Conservation (phyloP, 2,113 vertebrate genomes). For the Sinocyclocheilus grahami region DNA sequence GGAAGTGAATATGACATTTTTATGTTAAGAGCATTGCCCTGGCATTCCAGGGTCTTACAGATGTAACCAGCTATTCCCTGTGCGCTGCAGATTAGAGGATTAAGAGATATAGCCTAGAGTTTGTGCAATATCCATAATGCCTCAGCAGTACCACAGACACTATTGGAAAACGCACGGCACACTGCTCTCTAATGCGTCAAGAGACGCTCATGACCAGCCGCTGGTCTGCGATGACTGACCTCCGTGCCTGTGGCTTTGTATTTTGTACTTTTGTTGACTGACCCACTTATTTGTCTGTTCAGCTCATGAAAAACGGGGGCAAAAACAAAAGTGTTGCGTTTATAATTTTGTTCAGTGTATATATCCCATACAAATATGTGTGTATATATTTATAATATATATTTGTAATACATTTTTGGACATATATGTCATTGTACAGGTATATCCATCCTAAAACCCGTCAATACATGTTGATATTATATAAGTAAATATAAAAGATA, state of each 20-base stretch:
- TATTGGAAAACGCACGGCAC: neutral
- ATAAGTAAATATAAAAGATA: no score
- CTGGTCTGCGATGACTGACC: conserved; percentile 22
- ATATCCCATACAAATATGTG: no score
- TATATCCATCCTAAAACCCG: no score
- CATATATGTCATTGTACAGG: no score
- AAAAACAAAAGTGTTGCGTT: no score
- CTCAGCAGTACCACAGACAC: conserved; percentile 29
- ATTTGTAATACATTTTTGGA: no score
- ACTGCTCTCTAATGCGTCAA: neutral
- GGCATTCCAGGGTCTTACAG: conserved; percentile 45
- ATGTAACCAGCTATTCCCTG: conserved; percentile 53
- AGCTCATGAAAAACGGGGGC: no score
- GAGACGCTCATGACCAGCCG: conserved; percentile 7
- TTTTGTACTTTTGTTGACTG: conserved; percentile 1
- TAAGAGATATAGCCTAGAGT: conserved; percentile 55
- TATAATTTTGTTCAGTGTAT: no score
- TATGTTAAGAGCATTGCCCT: conserved; percentile 36
- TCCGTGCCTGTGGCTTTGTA: conserved; percentile 7
- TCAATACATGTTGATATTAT: no score
- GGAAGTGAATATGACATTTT: conserved; percentile 31
- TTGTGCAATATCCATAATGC: conserved; percentile 59
- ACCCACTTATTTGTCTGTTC: conserved; percentile 39
- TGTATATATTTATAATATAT: no score
- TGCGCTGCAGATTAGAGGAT: conserved; percentile 62